Base-by-base conservation (phyloP, 2,113 vertebrate genomes). In the Heloderma charlesbogerti region DNA sequence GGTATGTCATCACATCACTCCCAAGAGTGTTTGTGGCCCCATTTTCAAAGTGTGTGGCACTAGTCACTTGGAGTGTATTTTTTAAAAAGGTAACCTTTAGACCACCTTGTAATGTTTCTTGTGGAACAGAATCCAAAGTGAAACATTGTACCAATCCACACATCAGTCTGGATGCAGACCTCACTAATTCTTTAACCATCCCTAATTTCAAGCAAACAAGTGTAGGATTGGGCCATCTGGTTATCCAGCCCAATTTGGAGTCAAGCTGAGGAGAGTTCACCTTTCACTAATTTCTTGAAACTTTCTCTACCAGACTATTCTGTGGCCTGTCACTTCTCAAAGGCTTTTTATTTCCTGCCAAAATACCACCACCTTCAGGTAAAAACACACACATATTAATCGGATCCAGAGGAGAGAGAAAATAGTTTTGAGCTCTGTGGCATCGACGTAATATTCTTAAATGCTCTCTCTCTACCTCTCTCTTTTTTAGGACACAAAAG, bases 361-460 rank as follows among this genome's bases (percentile, higher is more conserved):
- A 79, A 88, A 88, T 66, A 45, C 54, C 57, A 88, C 54, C 57
- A 66, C 57, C 43, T 79, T 78, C 74, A 79, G 86, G 75, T 77
- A 45, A 78, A 78, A 77, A 43, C 69, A 54, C 48, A 72, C n/a
- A 34, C 22, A 27, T 31, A 57, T 57, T 22, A 37, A 86, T 54
- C 34, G 54, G 9, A 74, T 87, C 31, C 48, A 1, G 20, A 54
- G 29, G 69, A 20, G 6, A 48, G 69, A 20, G 6, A 48, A 88
- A 79, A 79, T 31, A 4, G 27, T 45, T 88, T 88, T n/a, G 7
- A 72, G n/a, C 67, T 22, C 31, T 54, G 45, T 48, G 20, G 8
- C n/a, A 57, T 88, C 75, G 69, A 25, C 12, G 45, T 51, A 80
- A 67, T 69, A 69, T 80, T 88, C 60, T 69, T 67, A 88, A 67